Conservation (phyloP, 2,888 invertebrate species). For the Agrochola macilenta region DNA sequence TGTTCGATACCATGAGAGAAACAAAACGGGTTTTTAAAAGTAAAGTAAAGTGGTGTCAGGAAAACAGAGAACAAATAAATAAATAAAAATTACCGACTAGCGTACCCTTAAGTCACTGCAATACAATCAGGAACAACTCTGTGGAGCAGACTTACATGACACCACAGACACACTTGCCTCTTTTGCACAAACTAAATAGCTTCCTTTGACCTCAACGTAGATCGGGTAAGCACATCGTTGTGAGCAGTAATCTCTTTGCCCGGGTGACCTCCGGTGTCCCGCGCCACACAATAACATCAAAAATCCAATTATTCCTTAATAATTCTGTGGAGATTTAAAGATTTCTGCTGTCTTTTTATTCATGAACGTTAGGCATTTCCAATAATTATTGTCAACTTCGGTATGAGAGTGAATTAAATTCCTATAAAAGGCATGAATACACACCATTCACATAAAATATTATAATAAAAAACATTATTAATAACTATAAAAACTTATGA, state of each 20-base stretch:
- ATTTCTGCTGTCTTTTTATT: conserved; percentile 70
- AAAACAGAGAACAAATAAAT: no score
- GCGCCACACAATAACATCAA: conserved; percentile 52
- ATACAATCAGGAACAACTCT: conserved; percentile 5
- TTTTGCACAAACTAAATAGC: conserved; percentile 50
- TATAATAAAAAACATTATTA: no score
- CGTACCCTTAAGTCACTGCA: neutral
- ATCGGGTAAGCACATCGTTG: conserved; percentile 27
- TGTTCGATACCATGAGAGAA: no score
- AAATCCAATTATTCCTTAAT: conserved; percentile 73
- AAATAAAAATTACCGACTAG: no score
- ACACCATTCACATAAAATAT: no score
- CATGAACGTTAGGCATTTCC: conserved; percentile 71
- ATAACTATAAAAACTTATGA: no score
- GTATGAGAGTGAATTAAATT: conserved; percentile 71
- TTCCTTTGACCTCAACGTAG: conserved; percentile 29
- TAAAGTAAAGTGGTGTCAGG: no score
- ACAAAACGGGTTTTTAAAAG: no score
- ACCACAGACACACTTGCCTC: neutral
- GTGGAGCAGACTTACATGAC: neutral
- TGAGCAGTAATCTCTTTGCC: conserved; percentile 36
- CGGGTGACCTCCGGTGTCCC: conserved; percentile 21
- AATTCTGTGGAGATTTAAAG: conserved; percentile 63
- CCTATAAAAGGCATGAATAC: conserved; percentile 45
- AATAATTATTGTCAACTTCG: conserved; percentile 75